Conservation (phyloP, 2,113 vertebrate species). For the Prolemur simus region DNA sequence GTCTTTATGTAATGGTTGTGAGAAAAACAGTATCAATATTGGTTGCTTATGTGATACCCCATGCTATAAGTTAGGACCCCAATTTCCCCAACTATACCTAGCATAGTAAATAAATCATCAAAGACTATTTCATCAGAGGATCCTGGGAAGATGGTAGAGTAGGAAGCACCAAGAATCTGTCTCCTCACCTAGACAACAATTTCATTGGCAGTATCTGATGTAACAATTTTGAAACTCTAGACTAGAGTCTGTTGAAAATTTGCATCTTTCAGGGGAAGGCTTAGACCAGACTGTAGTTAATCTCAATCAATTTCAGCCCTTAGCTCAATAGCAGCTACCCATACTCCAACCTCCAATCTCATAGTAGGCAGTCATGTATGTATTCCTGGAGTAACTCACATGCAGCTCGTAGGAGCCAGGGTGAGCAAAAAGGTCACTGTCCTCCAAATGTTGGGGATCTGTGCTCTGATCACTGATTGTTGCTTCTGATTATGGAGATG, state of each 20-base stretch:
- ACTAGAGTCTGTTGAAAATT: not conserved
- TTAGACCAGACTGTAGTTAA: not conserved
- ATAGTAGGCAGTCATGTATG: not conserved
- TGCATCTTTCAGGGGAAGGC: not conserved
- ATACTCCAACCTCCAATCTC: not conserved
- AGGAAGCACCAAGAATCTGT: not conserved
- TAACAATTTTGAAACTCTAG: not conserved
- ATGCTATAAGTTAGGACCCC: not conserved
- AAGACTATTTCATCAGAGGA: not conserved
- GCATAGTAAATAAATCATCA: not conserved
- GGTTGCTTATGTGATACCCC: not conserved
- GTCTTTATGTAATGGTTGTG: not conserved
- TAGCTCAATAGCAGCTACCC: not conserved
- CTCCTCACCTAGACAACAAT: not conserved
- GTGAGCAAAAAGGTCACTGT: not conserved
- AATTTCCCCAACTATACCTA: not conserved
- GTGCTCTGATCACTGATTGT: not conserved
- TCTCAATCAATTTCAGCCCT: not conserved
- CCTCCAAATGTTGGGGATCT: not conserved
- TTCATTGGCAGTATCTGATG: not conserved
- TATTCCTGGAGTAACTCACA: not conserved
- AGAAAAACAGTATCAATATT: not conserved
- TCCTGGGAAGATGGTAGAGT: not conserved
- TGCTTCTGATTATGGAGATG: not conserved
- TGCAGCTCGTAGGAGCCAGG: not conserved